A percentile compares a stretch with the other conserved stretches of the same genome.
phyloP scores from a whole-genome alignment of 2,888 invertebrate genomes.

The Tetragnatha montana region DNA sequence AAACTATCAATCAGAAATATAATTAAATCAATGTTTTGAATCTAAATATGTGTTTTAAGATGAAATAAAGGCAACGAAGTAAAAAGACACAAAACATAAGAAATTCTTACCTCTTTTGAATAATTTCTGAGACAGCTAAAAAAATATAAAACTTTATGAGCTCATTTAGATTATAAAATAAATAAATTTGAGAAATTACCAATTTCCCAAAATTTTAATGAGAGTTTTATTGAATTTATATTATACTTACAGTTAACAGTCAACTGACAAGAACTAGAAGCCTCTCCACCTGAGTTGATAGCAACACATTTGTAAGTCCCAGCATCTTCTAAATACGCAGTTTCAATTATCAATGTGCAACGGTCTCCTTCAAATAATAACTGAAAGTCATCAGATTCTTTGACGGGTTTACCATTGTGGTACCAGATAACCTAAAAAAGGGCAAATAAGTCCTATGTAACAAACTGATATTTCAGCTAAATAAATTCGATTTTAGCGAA shows the following conservation, averaged over 20 bases:
- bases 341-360: constrained; percentile 87
- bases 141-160: not conserved
- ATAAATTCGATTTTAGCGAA: too few species aligned
- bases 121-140: constrained; percentile 37
- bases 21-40: not conserved
- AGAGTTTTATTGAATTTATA: too few species aligned
- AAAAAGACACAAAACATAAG: not conserved
- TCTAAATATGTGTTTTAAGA: not conserved
- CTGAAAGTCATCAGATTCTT: constrained; percentile 82
- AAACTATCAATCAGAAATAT: not conserved
- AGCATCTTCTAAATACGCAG: constrained; percentile 86
- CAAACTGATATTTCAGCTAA: too few species aligned
- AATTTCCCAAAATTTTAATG: not conserved
- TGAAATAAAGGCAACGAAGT: too few species aligned
- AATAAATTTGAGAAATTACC: not conserved
- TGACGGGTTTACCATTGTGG: constrained; percentile 72
- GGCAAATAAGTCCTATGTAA: not conserved
- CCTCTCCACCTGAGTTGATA: constrained; percentile 88
- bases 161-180: not conserved
- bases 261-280: constrained; percentile 83
- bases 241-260: constrained; percentile 54
- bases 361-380: constrained; percentile 88
- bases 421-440: constrained; percentile 73
- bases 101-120: constrained; percentile 60
- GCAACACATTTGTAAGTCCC: constrained; percentile 91